Percentiles rank a stretch among this genome's conserved stretches.
Conservation (phyloP, 2,888 invertebrate species). For the Acronicta aceris region DNA sequence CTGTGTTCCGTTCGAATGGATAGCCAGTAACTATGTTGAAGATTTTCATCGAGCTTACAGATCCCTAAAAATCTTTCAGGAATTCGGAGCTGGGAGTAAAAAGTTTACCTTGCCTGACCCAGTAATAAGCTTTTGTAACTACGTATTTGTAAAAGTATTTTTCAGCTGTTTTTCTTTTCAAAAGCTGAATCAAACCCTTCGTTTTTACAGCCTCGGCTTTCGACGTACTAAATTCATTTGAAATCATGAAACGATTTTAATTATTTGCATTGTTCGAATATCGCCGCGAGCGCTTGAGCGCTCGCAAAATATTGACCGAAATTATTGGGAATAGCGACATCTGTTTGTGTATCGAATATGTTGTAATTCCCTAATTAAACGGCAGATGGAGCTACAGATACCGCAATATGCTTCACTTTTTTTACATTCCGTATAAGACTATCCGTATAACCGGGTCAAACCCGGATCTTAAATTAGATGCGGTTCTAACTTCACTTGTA, state of each 20-base stretch:
- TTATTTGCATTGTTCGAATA: constrained; percentile 49
- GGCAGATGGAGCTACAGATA: constrained; percentile 4
- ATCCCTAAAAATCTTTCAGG: constrained; percentile 40
- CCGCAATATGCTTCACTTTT: not conserved
- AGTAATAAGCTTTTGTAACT: constrained; percentile 34
- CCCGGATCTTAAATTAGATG: too few species aligned
- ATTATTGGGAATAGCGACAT: constrained; percentile 14
- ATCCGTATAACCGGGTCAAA: too few species aligned
- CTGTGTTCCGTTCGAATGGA: too few species aligned
- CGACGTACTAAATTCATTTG: constrained; percentile 45
- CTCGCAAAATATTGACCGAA: constrained; percentile 22
- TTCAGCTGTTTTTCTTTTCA: constrained; percentile 22
- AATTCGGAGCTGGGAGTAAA: constrained; percentile 46
- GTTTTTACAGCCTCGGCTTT: constrained; percentile 10
- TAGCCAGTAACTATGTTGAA: too few species aligned
- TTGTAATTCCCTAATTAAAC: constrained; percentile 7
- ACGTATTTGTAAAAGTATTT: constrained; percentile 36
- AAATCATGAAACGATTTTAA: constrained; percentile 51
- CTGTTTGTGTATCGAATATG: constrained; percentile 8
- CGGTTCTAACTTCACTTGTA: too few species aligned
- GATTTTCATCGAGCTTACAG: not conserved
- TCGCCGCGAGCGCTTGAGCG: constrained; percentile 16
- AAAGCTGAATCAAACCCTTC: constrained; percentile 39
- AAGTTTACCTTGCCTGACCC: constrained; percentile 71
- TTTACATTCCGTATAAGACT: too few species aligned